These are phyloP conservation scores for Pseudopleuronectes americanus DNA, from an alignment of 2,797 vertebrate species.

Conservation along the genomic window DNA sequence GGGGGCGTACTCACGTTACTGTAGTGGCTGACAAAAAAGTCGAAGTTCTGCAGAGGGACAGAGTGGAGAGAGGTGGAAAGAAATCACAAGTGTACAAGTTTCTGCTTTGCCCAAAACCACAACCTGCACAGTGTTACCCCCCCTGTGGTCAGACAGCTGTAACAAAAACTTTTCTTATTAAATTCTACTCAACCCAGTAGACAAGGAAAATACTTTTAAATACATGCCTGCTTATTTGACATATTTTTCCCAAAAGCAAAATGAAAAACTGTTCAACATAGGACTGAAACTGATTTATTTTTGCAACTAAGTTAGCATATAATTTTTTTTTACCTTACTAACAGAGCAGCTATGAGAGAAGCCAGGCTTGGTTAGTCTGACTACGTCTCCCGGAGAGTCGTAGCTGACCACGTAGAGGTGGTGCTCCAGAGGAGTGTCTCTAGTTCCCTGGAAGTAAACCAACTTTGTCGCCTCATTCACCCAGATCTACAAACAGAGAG, in stretches of 20 bases:
- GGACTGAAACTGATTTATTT: no score
- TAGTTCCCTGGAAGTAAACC: constrained; percentile 93
- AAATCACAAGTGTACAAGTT: not conserved
- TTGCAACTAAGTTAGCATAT: not conserved
- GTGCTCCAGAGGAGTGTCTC: constrained; percentile 92
- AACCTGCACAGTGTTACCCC: no score
- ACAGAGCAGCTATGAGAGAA: constrained; percentile 94
- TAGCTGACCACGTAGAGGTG: constrained; percentile 94
- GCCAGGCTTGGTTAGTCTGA: constrained; percentile 89
- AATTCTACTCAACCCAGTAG: no score
- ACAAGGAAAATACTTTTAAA: no score
- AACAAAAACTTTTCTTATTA: no score
- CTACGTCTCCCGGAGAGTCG: constrained; percentile 85
- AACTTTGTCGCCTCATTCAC: constrained; percentile 89
- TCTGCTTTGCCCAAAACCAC: no score
- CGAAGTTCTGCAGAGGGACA: constrained; percentile 88
- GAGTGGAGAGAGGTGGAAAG: not conserved
- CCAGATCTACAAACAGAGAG: constrained; percentile 85
- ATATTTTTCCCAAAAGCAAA: no score
- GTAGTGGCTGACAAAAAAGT: constrained; percentile 99
- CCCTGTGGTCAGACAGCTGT: no score
- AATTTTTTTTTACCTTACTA: constrained; percentile 88
- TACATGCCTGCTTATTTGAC: no score
- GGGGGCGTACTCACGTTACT: constrained; percentile 95
- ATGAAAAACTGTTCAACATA: no score